A percentile compares a stretch with the other conserved stretches of the same genome.
Evolutionary conservation across 2,888 invertebrate species (phyloP).

Genomic region (Liopterus haemorrhoidalis): DNA sequence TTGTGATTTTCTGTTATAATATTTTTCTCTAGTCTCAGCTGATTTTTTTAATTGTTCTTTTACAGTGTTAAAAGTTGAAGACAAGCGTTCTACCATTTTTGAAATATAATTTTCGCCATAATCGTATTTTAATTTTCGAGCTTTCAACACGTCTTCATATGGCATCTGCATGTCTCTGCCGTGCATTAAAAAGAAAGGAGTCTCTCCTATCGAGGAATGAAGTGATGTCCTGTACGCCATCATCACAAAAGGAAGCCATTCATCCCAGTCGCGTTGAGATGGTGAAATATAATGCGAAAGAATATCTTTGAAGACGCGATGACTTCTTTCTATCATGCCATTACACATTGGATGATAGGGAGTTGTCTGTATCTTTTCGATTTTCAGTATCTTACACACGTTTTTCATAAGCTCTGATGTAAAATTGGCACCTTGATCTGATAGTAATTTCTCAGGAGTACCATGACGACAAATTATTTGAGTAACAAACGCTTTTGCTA

Average conservation of each 20-base stretch:
- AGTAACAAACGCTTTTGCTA: constrained; percentile 31
- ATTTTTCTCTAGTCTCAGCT: too few species aligned
- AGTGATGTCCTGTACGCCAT: constrained; percentile 29
- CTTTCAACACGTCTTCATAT: too few species aligned
- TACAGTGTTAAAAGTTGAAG: too few species aligned
- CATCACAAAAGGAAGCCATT: constrained; percentile 32
- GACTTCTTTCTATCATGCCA: constrained; percentile 35
- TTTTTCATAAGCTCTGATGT: constrained; percentile 30
- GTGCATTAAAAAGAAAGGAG: constrained; percentile 29
- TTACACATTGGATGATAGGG: constrained; percentile 36
- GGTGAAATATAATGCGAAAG: constrained; percentile 32
- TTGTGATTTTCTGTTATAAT: too few species aligned
- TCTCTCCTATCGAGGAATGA: constrained; percentile 28
- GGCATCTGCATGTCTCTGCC: constrained; percentile 31
- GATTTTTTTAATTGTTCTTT: too few species aligned
- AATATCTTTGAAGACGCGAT: constrained; percentile 33
- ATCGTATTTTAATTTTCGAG: too few species aligned
- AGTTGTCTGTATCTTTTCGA: constrained; percentile 32
- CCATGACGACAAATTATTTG: constrained; percentile 32
- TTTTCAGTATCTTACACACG: constrained; percentile 30
- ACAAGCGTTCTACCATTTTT: too few species aligned
- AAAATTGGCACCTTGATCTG: constrained; percentile 35
- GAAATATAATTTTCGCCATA: too few species aligned
- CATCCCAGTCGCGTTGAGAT: constrained; percentile 34
- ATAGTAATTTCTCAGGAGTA: constrained; percentile 31